A percentile compares a stretch with the other conserved stretches of the same genome.
Conservation (phyloP, 2,113 vertebrate species). For the Caranx ignobilis region DNA sequence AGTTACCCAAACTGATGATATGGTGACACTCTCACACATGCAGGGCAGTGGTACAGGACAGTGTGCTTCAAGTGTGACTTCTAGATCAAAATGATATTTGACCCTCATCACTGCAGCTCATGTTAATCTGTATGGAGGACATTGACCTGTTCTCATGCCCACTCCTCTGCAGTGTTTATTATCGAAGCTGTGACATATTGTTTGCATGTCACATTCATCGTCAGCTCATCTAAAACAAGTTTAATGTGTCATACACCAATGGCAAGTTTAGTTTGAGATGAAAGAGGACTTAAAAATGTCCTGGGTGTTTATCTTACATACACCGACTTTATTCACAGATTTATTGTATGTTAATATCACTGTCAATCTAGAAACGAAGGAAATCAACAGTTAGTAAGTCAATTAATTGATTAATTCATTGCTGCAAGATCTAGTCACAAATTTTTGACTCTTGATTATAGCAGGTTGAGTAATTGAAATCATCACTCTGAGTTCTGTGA, state of each 20-base stretch:
- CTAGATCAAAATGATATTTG: conserved; percentile 44
- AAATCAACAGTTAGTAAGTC: background rate
- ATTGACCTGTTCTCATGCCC: background rate
- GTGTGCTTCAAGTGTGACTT: conserved; percentile 21
- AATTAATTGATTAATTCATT: background rate
- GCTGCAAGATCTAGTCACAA: too few relatives aligned
- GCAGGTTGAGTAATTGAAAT: background rate
- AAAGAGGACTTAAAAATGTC: too few relatives aligned
- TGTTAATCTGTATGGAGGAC: background rate
- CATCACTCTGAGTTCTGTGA: background rate
- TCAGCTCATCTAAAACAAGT: too few relatives aligned
- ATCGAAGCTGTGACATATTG: too few relatives aligned
- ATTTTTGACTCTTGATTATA: background rate
- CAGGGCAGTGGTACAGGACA: background rate
- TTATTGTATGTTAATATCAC: background rate
- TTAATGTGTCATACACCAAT: too few relatives aligned
- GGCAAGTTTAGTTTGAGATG: too few relatives aligned
- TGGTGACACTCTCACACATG: conserved; percentile 57
- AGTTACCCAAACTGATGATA: conserved; percentile 59
- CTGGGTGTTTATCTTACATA: too few relatives aligned
- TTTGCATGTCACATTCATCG: too few relatives aligned
- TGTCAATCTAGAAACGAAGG: background rate
- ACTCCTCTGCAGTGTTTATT: background rate
- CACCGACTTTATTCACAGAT: background rate
- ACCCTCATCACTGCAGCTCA: conserved; percentile 4